These are phyloP conservation scores for Hyles lineata DNA, from an alignment of 2,888 invertebrate genomes.

Conservation along the genomic window DNA sequence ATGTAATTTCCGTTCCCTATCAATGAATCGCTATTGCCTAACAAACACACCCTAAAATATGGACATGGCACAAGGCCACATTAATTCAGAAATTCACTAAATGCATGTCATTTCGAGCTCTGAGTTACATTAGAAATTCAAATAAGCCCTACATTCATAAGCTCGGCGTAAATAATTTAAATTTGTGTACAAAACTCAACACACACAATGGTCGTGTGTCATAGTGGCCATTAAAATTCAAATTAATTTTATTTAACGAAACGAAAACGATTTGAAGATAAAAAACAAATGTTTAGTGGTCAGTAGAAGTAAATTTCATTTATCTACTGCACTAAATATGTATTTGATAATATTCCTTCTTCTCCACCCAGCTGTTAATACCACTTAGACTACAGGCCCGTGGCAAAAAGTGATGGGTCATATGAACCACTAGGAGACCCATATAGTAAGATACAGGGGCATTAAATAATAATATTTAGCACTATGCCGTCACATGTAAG, in stretches of 20 bases:
- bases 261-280: neutral
- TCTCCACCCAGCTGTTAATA: too few relatives aligned
- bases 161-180: constrained; percentile 2
- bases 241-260: neutral
- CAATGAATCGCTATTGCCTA: constrained; percentile 21
- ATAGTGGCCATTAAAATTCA: neutral
- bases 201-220: neutral
- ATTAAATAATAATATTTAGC: too few relatives aligned
- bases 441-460: too few relatives aligned
- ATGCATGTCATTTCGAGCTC: constrained; percentile 13
- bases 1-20: constrained; percentile 23
- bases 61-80: constrained; percentile 17
- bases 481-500: too few relatives aligned
- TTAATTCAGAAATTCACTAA: constrained; percentile 23
- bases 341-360: too few relatives aligned
- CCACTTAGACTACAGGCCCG: too few relatives aligned
- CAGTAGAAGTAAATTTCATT: too few relatives aligned
- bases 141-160: constrained; percentile 20
- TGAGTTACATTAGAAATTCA: constrained; percentile 3
- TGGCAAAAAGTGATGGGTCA: too few relatives aligned
- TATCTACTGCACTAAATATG: too few relatives aligned
- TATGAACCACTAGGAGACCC: too few relatives aligned
- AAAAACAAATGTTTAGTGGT: neutral
- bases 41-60: constrained; percentile 24
- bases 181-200: neutral